Evolutionary conservation across 2,797 vertebrate species (phyloP).

Genomic region (Lepilemur septentrionalis): DNA sequence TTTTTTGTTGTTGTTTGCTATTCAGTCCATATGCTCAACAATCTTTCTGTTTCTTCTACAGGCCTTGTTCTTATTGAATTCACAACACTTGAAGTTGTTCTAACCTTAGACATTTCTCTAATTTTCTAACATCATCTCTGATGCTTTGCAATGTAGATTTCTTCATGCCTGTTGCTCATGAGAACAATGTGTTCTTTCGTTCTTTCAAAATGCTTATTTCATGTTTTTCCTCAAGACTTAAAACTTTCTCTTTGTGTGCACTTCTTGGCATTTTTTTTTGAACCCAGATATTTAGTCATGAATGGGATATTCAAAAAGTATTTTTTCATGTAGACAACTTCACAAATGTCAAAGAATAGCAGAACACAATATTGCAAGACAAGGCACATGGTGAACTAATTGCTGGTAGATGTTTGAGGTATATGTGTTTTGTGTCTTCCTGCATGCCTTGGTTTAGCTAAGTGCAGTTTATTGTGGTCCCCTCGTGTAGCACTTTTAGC

Average conservation of each 20-base stretch:
- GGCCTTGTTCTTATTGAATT: not conserved
- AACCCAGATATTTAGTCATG: not conserved
- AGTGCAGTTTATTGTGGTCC: not conserved
- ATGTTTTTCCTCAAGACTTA: not conserved
- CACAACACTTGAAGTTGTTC: not conserved
- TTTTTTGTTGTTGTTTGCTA: not conserved
- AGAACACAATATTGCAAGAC: not conserved
- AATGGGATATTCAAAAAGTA: not conserved
- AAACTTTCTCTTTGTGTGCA: not conserved
- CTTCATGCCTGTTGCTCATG: not conserved
- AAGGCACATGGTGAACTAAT: not conserved
- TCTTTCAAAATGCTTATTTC: slow-evolving; percentile 24
- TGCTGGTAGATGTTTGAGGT: not conserved
- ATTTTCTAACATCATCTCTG: not conserved
- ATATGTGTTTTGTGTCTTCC: not conserved
- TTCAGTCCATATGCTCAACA: not conserved
- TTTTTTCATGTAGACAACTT: not conserved
- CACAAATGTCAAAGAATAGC: not conserved
- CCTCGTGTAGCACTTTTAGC: not conserved
- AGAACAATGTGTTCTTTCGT: not conserved
- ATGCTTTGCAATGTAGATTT: not conserved
- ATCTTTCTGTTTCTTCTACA: not conserved
- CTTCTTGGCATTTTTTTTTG: not conserved
- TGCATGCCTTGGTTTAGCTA: not conserved
- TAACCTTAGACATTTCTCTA: not conserved